These are phyloP conservation scores for Phocoena phocoena DNA, from an alignment of 2,113 vertebrate genomes.

Conservation along the genomic window DNA sequence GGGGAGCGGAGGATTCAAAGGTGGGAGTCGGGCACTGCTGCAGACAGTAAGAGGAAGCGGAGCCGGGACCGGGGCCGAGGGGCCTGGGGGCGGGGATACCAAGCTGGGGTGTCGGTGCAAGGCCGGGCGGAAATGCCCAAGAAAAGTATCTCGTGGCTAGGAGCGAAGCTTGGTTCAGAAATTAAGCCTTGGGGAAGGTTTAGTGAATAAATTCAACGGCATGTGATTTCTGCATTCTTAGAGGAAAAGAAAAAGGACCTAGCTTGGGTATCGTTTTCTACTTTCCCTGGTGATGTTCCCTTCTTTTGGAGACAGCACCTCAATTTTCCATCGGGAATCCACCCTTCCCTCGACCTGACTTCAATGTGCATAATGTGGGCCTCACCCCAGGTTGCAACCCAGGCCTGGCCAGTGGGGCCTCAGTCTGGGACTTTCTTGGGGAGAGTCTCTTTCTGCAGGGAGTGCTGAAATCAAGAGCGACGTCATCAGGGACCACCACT, in stretches of 20 bases:
- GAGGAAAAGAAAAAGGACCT: not conserved
- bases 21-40: not conserved
- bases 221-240: not conserved
- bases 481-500: accelerated
- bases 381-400: not conserved
- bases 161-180: not conserved
- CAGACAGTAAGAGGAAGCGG: not conserved
- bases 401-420: accelerated
- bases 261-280: not conserved
- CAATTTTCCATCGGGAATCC: not conserved
- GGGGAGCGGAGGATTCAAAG: not conserved
- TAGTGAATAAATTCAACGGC: not conserved
- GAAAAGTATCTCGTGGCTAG: not conserved
- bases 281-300: not conserved
- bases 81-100: no score
- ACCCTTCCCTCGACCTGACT: not conserved
- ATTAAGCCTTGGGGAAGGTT: not conserved
- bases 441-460: not conserved
- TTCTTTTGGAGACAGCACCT: not conserved
- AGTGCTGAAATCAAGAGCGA: not conserved
- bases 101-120: no score
- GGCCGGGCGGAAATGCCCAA: not conserved
- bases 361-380: not conserved
- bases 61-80: no score
- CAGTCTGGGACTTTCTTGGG: not conserved